phyloP scores from a whole-genome alignment of 2,797 vertebrate genomes.

The Lagodon rhomboides region DNA sequence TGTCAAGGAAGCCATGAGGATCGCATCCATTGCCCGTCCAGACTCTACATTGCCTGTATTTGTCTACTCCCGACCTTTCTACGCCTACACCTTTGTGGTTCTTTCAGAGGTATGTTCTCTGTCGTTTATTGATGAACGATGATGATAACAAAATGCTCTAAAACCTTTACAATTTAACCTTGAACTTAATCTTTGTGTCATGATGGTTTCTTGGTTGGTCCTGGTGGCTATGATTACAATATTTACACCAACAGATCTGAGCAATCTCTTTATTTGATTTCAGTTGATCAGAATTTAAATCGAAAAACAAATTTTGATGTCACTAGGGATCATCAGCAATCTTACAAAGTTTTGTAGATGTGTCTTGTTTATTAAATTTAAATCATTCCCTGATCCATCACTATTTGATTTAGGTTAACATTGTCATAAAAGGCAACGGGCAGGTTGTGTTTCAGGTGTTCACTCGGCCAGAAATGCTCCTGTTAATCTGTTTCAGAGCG shows the following conservation, averaged over 20 bases:
- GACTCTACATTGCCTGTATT: slow-evolving; percentile 90
- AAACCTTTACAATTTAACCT: neutral
- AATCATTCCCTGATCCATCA: no score
- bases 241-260: neutral
- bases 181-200: neutral
- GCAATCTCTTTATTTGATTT: no score
- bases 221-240: no score
- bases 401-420: no score
- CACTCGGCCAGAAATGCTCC: neutral
- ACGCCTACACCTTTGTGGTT: slow-evolving; percentile 89
- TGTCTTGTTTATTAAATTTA: no score
- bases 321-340: no score
- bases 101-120: slow-evolving; percentile 89
- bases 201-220: neutral
- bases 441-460: neutral
- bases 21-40: slow-evolving; percentile 87
- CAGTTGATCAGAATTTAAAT: no score
- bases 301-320: no score
- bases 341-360: no score
- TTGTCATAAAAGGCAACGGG: no score
- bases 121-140: no score
- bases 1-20: slow-evolving; percentile 92
- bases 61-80: slow-evolving; percentile 94
- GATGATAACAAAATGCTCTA: neutral
- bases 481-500: slow-evolving; percentile 81